Base-by-base conservation (phyloP, 1,140 invertebrate genomes). In the Drosophila nikananu region DNA sequence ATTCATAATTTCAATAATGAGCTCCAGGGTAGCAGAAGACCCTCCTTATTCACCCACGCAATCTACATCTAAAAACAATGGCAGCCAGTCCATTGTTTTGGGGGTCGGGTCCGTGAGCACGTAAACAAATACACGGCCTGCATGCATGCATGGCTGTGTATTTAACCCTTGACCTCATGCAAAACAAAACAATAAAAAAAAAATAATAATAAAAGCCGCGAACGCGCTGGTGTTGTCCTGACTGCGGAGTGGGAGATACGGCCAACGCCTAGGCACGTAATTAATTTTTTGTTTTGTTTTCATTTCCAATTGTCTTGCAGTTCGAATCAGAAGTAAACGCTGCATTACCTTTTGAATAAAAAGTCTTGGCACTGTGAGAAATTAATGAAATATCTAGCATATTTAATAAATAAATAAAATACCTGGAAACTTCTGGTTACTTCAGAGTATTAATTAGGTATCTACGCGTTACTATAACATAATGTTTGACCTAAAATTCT, bases 1-100 rank as follows among this genome's bases (percentile, higher is more conserved):
- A 79, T 86, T 86, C 67, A 86, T 63, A 71, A 79, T 86, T 86
- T 86, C 70, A 75, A 82, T 86, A 80, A 86, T 76, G 71, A 82
- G 71, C 48, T 78, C 46, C 71, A 67, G 59, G 60, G 57, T 44
- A 73, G 61, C 51, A 70, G 32, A 77, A 51, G 57, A 48, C 15
- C 5, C 58, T 35, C 5, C 58, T 35, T 55, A 70, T 77, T 61
- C 46, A 48, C 59, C 52, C 46, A 58, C 58, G 44, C 41, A 68
- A 68, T 62, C 55, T 49, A 70, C 57, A 66, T 61, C 68, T 21
- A 35, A 63, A 84, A 84, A 84, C 72, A 84, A 84, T 77, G 63
- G 66, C 60, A 62, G 66, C 49, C 49, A 52, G 71, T 74, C 70
- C 55, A 83, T 83, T 83, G 81, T 83, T 48, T 67, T 46, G 44